These are phyloP conservation scores for Pitta sordida DNA, from an alignment of 2,113 vertebrate genomes.

Conservation along the genomic window DNA sequence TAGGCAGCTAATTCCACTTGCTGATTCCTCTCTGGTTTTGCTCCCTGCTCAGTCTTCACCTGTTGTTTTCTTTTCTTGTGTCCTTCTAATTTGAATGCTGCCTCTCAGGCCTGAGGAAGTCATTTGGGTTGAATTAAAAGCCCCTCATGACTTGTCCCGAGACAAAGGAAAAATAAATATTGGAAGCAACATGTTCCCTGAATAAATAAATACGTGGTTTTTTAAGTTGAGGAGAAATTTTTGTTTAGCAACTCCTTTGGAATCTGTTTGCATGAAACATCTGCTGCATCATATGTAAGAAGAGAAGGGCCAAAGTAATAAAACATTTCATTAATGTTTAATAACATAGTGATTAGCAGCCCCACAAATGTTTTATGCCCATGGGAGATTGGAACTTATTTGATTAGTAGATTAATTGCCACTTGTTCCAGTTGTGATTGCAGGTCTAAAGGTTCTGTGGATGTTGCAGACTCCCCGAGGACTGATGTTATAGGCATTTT, in stretches of 20 bases:
- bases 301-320: conserved; percentile 51
- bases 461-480: background rate
- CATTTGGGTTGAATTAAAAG: background rate
- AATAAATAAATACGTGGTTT: background rate
- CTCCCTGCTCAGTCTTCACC: background rate
- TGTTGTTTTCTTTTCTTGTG: background rate
- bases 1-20: background rate
- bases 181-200: background rate
- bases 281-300: conserved; percentile 20
- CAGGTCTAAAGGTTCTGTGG: background rate
- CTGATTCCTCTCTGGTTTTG: background rate
- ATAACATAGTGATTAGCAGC: conserved; percentile 40
- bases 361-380: background rate
- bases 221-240: background rate
- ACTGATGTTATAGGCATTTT: background rate
- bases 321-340: conserved; percentile 53
- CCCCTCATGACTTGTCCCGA: background rate
- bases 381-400: conserved; percentile 30
- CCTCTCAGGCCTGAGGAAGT: background rate
- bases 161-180: background rate
- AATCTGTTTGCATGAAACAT: conserved; percentile 7
- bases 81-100: background rate
- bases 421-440: background rate
- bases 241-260: background rate
- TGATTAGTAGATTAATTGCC: conserved; percentile 58